Evolutionary conservation across 2,888 invertebrate genomes (phyloP).

Genomic region (Xestia xanthographa): DNA sequence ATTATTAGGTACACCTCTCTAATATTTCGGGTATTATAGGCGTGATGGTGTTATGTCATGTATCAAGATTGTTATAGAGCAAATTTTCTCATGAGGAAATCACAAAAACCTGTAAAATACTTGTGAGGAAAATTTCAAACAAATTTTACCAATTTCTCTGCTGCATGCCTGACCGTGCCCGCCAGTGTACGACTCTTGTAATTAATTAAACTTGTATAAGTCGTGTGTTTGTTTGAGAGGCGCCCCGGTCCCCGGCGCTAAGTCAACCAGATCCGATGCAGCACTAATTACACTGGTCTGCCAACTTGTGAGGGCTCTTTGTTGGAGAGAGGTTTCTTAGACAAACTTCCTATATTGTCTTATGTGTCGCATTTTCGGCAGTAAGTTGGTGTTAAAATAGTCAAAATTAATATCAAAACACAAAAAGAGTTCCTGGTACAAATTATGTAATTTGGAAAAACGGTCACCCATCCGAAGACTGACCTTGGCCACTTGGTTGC

Average conservation of each 20-base stretch:
- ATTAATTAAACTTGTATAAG: conserved; percentile 70
- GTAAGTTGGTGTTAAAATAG: background rate
- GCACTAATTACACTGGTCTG: conserved; percentile 64
- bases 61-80: background rate
- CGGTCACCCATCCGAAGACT: background rate
- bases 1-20: too few relatives aligned
- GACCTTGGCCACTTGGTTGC: background rate
- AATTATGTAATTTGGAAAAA: background rate
- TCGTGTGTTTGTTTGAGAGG: conserved; percentile 66
- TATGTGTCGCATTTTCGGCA: background rate
- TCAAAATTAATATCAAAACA: background rate
- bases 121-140: background rate
- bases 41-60: background rate
- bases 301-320: conserved; percentile 40
- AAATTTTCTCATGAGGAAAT: too few relatives aligned
- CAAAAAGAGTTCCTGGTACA: background rate
- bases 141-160: background rate
- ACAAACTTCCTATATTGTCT: background rate
- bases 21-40: fast-evolving
- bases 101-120: background rate
- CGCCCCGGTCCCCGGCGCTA: conserved; percentile 54
- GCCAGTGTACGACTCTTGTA: conserved; percentile 62
- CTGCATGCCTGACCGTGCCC: background rate
- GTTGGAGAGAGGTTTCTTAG: conserved; percentile 11
- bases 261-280: conserved; percentile 66